Conservation (phyloP, 2,113 vertebrate species). For the Cyanoramphus novaezelandiae region DNA sequence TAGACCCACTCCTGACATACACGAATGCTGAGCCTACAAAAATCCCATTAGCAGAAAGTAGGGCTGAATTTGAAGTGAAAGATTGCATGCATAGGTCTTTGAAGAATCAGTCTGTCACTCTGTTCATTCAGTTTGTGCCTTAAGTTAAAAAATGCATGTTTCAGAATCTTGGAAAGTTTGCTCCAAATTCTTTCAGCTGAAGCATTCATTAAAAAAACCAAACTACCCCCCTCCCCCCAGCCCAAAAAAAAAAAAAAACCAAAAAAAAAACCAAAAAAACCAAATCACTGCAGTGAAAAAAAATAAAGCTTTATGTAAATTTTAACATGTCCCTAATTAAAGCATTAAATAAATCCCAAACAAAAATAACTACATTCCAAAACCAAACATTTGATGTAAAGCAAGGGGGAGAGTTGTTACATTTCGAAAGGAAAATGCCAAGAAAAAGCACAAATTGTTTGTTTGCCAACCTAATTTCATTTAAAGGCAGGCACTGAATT, state of each 20-base stretch:
- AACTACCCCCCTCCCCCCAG: not conserved
- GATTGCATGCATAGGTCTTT: accelerated
- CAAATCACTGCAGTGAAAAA: not conserved
- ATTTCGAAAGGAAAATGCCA: not conserved
- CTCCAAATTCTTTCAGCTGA: not conserved
- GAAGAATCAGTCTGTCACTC: not conserved
- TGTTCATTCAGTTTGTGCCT: not conserved
- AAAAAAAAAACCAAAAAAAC: not conserved
- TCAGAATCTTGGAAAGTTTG: not conserved
- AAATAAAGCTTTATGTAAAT: not conserved
- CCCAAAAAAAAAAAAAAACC: too few relatives aligned
- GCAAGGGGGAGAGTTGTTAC: too few relatives aligned
- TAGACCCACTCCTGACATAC: not conserved
- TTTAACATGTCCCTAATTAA: not conserved
- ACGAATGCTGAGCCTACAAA: not conserved
- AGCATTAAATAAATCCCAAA: not conserved
- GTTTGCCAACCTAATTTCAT: not conserved
- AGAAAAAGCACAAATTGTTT: not conserved
- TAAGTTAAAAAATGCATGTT: not conserved
- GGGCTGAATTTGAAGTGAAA: not conserved
- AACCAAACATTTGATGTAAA: not conserved
- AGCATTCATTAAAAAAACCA: not conserved
- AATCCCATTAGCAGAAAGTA: not conserved
- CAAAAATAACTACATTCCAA: not conserved
- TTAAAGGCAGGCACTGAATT: not conserved